A percentile compares a stretch with the other conserved stretches of the same genome.
Evolutionary conservation across 37 sponge, comb jelly and placozoan species (phyloP).

Genomic region (Agelas oroides): DNA sequence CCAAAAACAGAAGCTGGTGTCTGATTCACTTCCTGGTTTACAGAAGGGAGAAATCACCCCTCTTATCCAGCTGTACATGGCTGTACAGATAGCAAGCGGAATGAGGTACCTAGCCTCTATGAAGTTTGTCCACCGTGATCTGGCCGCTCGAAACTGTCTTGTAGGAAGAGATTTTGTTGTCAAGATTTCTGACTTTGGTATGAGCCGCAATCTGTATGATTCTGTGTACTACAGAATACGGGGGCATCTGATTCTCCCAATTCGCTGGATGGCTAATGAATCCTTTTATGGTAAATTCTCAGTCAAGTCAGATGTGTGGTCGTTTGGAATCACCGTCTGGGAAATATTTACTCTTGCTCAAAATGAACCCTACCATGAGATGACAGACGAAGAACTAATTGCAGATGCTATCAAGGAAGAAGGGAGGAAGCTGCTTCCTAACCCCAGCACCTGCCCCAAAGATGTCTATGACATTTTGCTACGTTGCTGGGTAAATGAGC

Average conservation of each 20-base stretch:
- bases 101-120: slow-evolving; percentile 83
- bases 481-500: slow-evolving; percentile 67
- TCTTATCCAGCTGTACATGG: slow-evolving; percentile 74
- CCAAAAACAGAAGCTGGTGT: slow-evolving; percentile 60
- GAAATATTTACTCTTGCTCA: slow-evolving; percentile 76
- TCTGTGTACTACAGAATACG: slow-evolving; percentile 67
- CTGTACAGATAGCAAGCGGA: slow-evolving; percentile 83
- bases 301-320: slow-evolving; percentile 83
- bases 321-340: slow-evolving; percentile 87
- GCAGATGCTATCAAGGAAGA: slow-evolving; percentile 69
- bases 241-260: slow-evolving; percentile 70
- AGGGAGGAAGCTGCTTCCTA: slow-evolving; percentile 25
- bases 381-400: slow-evolving; percentile 80
- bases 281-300: slow-evolving; percentile 89
- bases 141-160: slow-evolving; percentile 86
- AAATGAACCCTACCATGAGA: slow-evolving; percentile 65
- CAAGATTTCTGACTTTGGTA: slow-evolving; percentile 92
- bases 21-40: slow-evolving; percentile 20
- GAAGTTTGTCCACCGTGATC: slow-evolving; percentile 85
- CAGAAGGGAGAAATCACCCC: slow-evolving; percentile 51
- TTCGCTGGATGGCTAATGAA: slow-evolving; percentile 89
- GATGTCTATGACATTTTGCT: slow-evolving; percentile 70
- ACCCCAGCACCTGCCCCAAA: slow-evolving; percentile 53
- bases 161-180: slow-evolving; percentile 84
- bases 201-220: slow-evolving; percentile 84